Base-by-base conservation (phyloP, 2,113 vertebrate species). In the Peromyscus leucopus region DNA sequence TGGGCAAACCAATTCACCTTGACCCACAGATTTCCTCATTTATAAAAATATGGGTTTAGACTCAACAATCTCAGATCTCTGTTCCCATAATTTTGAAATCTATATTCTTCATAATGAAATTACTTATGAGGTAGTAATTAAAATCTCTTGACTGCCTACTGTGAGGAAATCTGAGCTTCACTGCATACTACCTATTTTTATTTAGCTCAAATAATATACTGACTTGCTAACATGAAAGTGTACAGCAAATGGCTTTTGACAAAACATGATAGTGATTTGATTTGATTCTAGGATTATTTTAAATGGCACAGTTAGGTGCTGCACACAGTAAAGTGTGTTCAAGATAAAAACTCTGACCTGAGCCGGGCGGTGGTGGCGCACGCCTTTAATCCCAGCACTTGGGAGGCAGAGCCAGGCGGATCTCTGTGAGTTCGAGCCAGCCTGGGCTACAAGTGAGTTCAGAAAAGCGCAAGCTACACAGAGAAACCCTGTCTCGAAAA, bases 191-290 rank as follows among this genome's bases (percentile, higher is more conserved):
- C 1, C 91, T 90, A 21, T 51, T 82, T 69, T 84, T 88, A 63
- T 86, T 69, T 79, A 92, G 31, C 72, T 75, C 24, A 94, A 91
- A 95, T 42, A 94, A 9, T 31, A 76, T 61, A 85, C 1, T 59
- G 39, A 97, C n/a, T 87, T 72, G 5, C 21, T 13, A 89, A 96
- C 96, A 94, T 93, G 90, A 80, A 90, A 55, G 21, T 86, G 65
- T 0, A 78, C 69, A 93, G 88, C 39, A 91, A 85, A 87, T 79
- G 12, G 71, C 69, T 93, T 85, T 33, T 46, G 55, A 61, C 24
- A 83, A 89, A 95, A 96, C 42, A 28, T 72, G 12, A 36, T 46
- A 78, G 72, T 69, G n/a, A 93, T 83, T 93, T 79, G 85, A 13
- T 71, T 85, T 83, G 61, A 84, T 67, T 90, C 39, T 55, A 82